These are phyloP conservation scores for Hydrocynus forskahlii DNA, from an alignment of 2,797 vertebrate genomes.

Conservation along the genomic window DNA sequence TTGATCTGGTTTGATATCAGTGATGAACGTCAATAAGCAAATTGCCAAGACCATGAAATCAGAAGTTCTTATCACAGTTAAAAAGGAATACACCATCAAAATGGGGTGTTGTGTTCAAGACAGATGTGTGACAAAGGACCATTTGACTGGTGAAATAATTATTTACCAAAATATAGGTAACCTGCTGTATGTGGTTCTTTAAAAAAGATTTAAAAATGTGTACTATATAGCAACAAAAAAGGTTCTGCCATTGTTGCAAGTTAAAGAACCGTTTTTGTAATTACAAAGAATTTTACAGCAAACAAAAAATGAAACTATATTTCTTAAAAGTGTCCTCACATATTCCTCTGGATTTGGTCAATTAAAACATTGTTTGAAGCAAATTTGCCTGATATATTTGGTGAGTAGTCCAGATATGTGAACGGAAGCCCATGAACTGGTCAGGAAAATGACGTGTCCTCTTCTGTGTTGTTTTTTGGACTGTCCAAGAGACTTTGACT, in stretches of 20 bases:
- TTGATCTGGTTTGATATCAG: not conserved
- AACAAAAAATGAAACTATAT: too few relatives aligned
- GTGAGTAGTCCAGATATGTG: not conserved
- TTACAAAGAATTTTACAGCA: too few relatives aligned
- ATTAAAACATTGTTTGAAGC: not conserved
- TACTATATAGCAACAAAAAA: too few relatives aligned
- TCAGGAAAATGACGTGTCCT: not conserved
- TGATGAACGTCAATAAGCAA: not conserved
- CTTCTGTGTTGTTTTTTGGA: slow-evolving; percentile 13
- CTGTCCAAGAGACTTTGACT: slow-evolving; percentile 16
- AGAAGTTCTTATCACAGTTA: not conserved
- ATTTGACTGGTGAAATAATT: too few relatives aligned
- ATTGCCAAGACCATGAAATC: not conserved
- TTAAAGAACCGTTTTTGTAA: too few relatives aligned
- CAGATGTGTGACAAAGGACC: too few relatives aligned
- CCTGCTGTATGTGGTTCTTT: too few relatives aligned
- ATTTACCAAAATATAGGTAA: too few relatives aligned
- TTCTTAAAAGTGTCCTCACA: not conserved
- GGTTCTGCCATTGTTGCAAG: too few relatives aligned
- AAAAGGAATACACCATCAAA: not conserved
- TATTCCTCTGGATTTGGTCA: not conserved
- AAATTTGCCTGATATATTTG: not conserved
- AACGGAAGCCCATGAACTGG: not conserved
- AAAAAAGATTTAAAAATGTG: too few relatives aligned
- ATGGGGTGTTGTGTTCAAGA: not conserved